Base-by-base conservation (phyloP, 2,888 invertebrate genomes). In the Nematopogon swammerdamellus region DNA sequence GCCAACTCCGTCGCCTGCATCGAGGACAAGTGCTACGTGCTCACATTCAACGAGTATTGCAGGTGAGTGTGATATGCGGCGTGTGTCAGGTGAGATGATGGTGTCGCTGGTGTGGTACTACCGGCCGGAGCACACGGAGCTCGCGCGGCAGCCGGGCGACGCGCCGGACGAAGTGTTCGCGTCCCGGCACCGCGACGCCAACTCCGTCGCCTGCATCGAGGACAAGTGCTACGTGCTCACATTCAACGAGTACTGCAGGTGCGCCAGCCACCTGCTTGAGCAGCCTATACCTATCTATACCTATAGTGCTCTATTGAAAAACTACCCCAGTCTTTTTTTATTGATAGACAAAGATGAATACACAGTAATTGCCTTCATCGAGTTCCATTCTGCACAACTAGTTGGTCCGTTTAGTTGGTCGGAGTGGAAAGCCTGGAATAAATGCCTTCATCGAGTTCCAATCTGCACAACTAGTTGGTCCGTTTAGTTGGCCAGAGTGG, bases 41-140 rank as follows among this genome's bases (percentile, higher is more conserved):
- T 97, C 60, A 96, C 95, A 42, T 95, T 91, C 70, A 93, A 94
- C 73, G 97, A 97, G 80, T 97, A 48, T 36, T 45, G 46, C 14
- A 49, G 49, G 45, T 11, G 44, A 18, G 11, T 11, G 14, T 49
- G 47, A 45, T 17, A 17, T 20, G 11, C 46, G 2, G 20, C 14
- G n/a, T 36, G 5, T 44, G 53, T 53, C 70, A 95, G 96, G 93
- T 52, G 96, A 97, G 77, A 96, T 97, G 95, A 95, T 95, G 95
- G 91, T 97, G 81, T 95, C 95, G 3, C 79, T 97, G 53, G 81
- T 97, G 56, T 97, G 97, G 97, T 97, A 96, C 81, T 97, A 97
- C 77, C 87, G 97, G 61, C 97, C 97, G 1, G 97, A 97, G 75
- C 97, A 97, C 74, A 95, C 96, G 16, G 96, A 96, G 63, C 88